These are phyloP conservation scores for Cuculus canorus DNA, from an alignment of 2,797 vertebrate genomes.

Conservation along the genomic window DNA sequence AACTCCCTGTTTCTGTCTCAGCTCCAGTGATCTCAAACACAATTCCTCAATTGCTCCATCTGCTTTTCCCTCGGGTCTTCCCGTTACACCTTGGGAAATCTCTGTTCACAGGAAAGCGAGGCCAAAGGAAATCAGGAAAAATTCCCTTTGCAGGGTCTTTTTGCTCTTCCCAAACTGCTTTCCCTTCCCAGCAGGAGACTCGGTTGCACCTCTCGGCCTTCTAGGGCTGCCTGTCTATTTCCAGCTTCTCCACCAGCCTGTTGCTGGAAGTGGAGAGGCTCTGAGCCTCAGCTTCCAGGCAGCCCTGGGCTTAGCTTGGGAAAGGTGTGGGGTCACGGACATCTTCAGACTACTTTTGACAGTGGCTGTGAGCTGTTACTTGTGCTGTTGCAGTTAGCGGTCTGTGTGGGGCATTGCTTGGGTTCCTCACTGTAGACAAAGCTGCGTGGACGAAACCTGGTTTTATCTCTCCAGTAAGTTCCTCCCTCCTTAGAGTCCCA, in stretches of 20 bases:
- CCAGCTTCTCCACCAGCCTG: not conserved
- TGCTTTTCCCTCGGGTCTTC: not conserved
- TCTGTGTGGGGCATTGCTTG: not conserved
- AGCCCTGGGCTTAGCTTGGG: not conserved
- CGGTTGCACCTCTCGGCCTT: not conserved
- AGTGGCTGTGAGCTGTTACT: not conserved
- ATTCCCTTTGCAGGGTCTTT: not conserved
- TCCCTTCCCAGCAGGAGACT: not conserved
- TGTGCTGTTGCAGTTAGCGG: accelerated
- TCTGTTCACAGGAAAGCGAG: not conserved
- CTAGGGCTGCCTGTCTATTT: not conserved
- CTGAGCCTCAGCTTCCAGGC: not conserved
- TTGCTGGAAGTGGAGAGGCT: not conserved
- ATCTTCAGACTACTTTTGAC: not conserved
- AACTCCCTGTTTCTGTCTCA: not conserved
- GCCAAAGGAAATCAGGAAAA: not conserved
- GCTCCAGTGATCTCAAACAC: not conserved
- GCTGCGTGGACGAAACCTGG: accelerated
- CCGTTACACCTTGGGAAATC: not conserved
- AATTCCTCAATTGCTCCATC: not conserved
- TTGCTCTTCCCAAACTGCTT: not conserved
- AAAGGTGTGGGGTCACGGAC: accelerated
- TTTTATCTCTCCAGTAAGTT: not conserved
- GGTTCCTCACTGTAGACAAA: not conserved
- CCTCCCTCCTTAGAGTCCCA: not conserved